Percentiles rank a stretch among this genome's conserved stretches.
phyloP scores from a whole-genome alignment of 2,113 vertebrate species.

The Hydropotes inermis region DNA sequence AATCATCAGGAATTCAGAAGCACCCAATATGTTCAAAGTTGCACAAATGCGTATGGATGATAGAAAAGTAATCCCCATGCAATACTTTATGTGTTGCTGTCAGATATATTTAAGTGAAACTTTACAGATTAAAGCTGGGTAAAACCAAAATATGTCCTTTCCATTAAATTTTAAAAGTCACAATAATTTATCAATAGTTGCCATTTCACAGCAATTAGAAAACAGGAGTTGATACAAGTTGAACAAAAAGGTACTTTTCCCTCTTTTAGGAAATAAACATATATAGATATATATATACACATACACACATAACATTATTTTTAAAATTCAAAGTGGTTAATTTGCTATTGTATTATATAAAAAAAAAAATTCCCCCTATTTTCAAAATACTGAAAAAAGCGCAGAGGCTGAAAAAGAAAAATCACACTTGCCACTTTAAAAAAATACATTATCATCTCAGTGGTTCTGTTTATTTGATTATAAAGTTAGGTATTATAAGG shows the following conservation, averaged over 20 bases:
- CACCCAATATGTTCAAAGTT: constrained; percentile 54
- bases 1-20: constrained; percentile 54
- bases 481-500: constrained; percentile 51
- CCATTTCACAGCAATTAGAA: constrained; percentile 72
- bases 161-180: constrained; percentile 62
- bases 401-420: constrained; percentile 57
- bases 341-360: constrained; percentile 62
- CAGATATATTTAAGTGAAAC: constrained; percentile 56
- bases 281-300: not conserved
- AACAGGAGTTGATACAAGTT: constrained; percentile 62
- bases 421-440: constrained; percentile 67
- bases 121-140: constrained; percentile 59
- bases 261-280: constrained; percentile 65
- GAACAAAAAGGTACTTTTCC: constrained; percentile 65
- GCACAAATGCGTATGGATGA: constrained; percentile 28
- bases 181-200: constrained; percentile 66
- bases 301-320: constrained; percentile 54
- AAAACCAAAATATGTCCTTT: constrained; percentile 60
- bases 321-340: constrained; percentile 68
- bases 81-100: constrained; percentile 46
- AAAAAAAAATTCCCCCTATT: constrained; percentile 35
- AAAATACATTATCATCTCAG: constrained; percentile 65
- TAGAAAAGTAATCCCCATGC: constrained; percentile 65
- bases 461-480: constrained; percentile 52
- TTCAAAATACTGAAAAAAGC: constrained; percentile 66